Evolutionary conservation across 1,140 invertebrate species (phyloP).

Genomic region (Drosophila miranda): DNA sequence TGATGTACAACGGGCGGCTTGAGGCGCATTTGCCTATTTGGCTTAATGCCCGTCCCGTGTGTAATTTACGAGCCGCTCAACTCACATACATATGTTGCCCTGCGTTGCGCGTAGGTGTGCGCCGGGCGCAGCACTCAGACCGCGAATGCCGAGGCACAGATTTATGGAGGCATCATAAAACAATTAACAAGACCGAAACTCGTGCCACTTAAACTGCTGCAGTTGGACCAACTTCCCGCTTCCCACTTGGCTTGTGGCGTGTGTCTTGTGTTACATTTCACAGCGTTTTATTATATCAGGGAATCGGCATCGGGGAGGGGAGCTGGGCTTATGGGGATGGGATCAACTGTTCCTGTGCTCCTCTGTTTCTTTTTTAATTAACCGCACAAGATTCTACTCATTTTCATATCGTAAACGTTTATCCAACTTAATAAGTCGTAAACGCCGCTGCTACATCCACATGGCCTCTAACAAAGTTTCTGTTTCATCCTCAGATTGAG

Average conservation of each 20-base stretch:
- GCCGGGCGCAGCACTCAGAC: constrained; percentile 6
- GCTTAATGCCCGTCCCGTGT: constrained; percentile 63
- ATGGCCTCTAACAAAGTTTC: constrained; percentile 72
- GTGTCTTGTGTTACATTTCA: constrained; percentile 74
- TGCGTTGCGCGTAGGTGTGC: constrained; percentile 41
- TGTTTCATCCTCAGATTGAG: background rate
- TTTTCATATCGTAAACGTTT: constrained; percentile 81
- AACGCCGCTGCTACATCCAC: constrained; percentile 58
- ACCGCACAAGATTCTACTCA: constrained; percentile 79
- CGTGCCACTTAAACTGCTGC: constrained; percentile 77
- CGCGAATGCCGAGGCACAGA: constrained; percentile 42
- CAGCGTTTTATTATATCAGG: constrained; percentile 64
- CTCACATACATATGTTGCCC: constrained; percentile 66
- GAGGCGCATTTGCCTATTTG: constrained; percentile 67
- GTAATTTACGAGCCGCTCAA: constrained; percentile 64
- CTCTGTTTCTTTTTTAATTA: constrained; percentile 72
- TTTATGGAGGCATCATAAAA: constrained; percentile 79
- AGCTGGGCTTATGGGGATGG: constrained; percentile 1
- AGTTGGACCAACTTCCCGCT: constrained; percentile 19
- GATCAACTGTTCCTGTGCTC: constrained; percentile 28
- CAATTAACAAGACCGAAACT: constrained; percentile 79
- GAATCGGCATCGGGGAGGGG: constrained; percentile 16
- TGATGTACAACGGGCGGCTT: constrained; percentile 47
- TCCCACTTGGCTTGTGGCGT: constrained; percentile 16
- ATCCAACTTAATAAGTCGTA: constrained; percentile 82